Evolutionary conservation across 2,113 vertebrate genomes (phyloP).

Genomic region (Xiphias gladius): DNA sequence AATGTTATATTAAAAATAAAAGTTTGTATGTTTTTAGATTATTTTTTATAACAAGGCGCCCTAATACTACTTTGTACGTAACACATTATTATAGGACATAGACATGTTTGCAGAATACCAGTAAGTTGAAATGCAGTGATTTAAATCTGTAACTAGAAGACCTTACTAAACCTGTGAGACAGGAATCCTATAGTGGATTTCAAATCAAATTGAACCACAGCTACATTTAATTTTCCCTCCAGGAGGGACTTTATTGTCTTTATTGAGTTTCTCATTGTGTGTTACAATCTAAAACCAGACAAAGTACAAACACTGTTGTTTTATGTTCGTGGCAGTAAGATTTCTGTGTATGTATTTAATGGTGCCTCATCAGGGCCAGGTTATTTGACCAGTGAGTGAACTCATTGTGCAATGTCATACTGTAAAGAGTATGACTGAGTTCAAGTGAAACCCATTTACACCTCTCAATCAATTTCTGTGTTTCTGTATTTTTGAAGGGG

Average conservation of each 20-base stretch:
- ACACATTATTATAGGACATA: no score
- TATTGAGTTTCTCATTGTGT: not conserved
- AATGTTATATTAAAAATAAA: no score
- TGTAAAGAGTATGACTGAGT: conserved; percentile 49
- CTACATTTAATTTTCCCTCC: not conserved
- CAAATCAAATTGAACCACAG: no score
- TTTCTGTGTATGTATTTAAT: conserved; percentile 16
- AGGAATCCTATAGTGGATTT: not conserved
- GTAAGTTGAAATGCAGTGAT: not conserved
- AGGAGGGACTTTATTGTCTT: not conserved
- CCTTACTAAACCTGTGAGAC: not conserved
- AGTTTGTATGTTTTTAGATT: no score
- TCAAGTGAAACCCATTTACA: conserved; percentile 38
- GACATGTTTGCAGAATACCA: no score
- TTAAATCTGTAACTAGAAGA: not conserved
- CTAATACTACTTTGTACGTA: no score
- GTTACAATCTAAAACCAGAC: not conserved
- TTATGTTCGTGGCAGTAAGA: not conserved
- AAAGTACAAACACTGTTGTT: not conserved
- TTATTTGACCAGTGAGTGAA: conserved; percentile 59
- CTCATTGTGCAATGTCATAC: conserved; percentile 44
- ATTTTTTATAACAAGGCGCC: no score
- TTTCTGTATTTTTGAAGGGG: conserved; percentile 14
- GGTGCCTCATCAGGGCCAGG: not conserved
- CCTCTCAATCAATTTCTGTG: conserved; percentile 6